Evolutionary conservation across 2,797 vertebrate species (phyloP).

Genomic region (Eutrigla gurnardus): DNA sequence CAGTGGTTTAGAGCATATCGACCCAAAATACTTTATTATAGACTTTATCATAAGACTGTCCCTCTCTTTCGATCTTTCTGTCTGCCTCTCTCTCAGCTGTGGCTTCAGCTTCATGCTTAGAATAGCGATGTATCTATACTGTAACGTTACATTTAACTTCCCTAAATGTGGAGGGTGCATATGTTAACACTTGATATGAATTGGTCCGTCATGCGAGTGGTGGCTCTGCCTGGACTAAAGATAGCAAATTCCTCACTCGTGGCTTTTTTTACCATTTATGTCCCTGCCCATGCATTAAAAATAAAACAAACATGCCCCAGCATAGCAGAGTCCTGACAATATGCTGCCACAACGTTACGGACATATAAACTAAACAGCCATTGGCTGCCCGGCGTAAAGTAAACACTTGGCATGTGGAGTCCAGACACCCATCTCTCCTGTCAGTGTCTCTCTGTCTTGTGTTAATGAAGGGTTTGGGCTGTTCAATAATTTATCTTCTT

Average conservation of each 20-base stretch:
- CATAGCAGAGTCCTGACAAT: slow-evolving; percentile 66
- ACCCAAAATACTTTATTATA: slow-evolving; percentile 34
- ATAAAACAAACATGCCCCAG: slow-evolving; percentile 79
- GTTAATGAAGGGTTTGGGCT: slow-evolving; percentile 38
- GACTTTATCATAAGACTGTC: slow-evolving; percentile 50
- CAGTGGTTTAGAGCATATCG: slow-evolving; percentile 34
- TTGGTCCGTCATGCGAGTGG: slow-evolving; percentile 71
- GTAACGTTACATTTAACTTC: slow-evolving; percentile 76
- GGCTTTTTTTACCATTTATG: slow-evolving; percentile 82
- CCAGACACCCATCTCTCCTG: slow-evolving; percentile 68
- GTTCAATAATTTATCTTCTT: slow-evolving; percentile 10
- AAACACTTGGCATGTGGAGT: slow-evolving; percentile 75
- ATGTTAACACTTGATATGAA: slow-evolving; percentile 80
- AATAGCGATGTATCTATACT: slow-evolving; percentile 77
- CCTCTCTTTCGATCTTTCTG: slow-evolving; percentile 35
- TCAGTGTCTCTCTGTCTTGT: slow-evolving; percentile 37
- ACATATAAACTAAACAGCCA: slow-evolving; percentile 74
- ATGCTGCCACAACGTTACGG: slow-evolving; percentile 45
- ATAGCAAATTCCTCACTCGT: slow-evolving; percentile 79
- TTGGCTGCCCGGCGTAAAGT: slow-evolving; percentile 67
- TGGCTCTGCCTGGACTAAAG: slow-evolving; percentile 80
- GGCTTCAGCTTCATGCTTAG: slow-evolving; percentile 66
- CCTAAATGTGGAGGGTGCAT: slow-evolving; percentile 68
- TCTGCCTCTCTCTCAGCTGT: slow-evolving; percentile 65
- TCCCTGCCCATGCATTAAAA: slow-evolving; percentile 79